Evolutionary conservation across 2,797 vertebrate species (phyloP).

Genomic region (Ambastaia sidthimunki): DNA sequence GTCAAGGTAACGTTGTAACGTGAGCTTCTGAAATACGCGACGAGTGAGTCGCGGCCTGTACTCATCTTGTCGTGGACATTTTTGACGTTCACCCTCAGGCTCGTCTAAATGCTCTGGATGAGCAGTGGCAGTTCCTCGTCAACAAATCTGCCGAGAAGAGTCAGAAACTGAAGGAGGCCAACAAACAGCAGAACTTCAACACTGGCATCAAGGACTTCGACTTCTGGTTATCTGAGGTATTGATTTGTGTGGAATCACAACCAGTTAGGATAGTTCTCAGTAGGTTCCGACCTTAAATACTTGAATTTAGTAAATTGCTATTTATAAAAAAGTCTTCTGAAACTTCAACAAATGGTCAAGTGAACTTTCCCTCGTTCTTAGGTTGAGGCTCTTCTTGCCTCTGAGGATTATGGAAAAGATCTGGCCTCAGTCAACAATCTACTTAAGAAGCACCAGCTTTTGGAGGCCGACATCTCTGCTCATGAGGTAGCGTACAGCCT

Average conservation of each 20-base stretch:
- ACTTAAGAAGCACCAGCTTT: slow-evolving; percentile 95
- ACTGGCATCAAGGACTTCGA: slow-evolving; percentile 99
- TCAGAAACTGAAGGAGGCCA: slow-evolving; percentile 97
- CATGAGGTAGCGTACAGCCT: slow-evolving; percentile 84
- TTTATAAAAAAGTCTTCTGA: too few species aligned
- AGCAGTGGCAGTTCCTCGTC: slow-evolving; percentile 98
- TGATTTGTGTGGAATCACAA: neutral
- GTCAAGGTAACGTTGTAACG: slow-evolving; percentile 84
- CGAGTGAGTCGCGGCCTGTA: neutral
- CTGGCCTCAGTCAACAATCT: slow-evolving; percentile 98
- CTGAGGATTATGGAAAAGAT: slow-evolving; percentile 98
- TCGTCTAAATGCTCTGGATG: slow-evolving; percentile 89
- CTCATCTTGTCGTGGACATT: slow-evolving; percentile 1
- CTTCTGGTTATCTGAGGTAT: slow-evolving; percentile 98
- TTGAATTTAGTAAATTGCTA: neutral
- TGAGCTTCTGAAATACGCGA: neutral
- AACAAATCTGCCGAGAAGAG: slow-evolving; percentile 98
- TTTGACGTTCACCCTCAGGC: slow-evolving; percentile 70
- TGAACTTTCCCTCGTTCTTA: slow-evolving; percentile 58
- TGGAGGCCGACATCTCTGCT: slow-evolving; percentile 97
- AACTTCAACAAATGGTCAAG: neutral
- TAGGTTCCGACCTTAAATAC: neutral
- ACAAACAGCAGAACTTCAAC: slow-evolving; percentile 99
- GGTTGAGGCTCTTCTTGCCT: slow-evolving; percentile 97
- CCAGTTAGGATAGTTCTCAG: neutral